Evolutionary conservation across 2,113 vertebrate genomes (phyloP).

Genomic region (Rynchops niger): DNA sequence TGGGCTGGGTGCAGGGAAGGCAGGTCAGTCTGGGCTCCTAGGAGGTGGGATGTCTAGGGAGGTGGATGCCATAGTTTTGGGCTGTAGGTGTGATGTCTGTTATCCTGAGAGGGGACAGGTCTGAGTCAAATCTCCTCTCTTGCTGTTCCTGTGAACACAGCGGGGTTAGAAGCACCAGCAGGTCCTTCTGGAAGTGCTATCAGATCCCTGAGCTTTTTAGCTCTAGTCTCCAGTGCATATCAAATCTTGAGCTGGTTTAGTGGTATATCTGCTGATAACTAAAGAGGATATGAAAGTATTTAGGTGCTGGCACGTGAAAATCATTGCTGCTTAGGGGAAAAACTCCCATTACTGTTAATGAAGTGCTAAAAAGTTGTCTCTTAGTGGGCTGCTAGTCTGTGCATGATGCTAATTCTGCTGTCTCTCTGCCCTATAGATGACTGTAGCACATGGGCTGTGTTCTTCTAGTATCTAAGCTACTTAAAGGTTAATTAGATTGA

Average conservation of each 20-base stretch:
- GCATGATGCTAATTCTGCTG: not conserved
- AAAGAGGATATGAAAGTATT: not conserved
- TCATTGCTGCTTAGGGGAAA: not conserved
- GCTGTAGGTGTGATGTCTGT: not conserved
- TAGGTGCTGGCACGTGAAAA: not conserved
- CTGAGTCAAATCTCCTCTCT: no score
- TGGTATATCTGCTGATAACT: not conserved
- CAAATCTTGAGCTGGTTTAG: not conserved
- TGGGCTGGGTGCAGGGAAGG: not conserved
- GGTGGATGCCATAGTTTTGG: accelerated
- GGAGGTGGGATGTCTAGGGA: not conserved
- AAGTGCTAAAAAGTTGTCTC: not conserved
- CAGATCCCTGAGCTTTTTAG: not conserved
- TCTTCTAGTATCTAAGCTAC: not conserved
- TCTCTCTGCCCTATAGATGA: not conserved
- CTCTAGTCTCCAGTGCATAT: not conserved
- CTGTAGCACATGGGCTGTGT: not conserved
- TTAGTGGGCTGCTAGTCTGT: not conserved
- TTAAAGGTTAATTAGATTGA: not conserved
- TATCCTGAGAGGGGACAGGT: not conserved
- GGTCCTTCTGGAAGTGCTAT: not conserved
- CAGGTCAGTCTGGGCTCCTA: not conserved
- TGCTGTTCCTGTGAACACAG: not conserved
- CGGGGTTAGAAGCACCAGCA: not conserved
- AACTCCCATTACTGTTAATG: not conserved